Base-by-base conservation (phyloP, 2,113 vertebrate genomes). In the Strigops habroptila region DNA sequence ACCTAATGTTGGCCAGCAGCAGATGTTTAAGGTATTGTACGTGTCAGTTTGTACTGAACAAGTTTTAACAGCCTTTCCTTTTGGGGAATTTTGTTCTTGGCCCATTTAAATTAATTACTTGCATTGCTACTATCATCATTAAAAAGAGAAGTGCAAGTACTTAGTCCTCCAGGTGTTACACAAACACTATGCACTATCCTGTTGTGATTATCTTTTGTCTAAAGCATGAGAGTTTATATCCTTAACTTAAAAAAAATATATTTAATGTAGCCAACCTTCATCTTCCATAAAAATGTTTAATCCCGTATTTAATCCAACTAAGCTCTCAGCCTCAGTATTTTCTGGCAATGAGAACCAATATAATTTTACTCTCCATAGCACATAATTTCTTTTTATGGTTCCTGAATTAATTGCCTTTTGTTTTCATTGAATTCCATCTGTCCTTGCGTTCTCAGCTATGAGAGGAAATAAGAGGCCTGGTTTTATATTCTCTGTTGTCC, bases 321-420 rank as follows among this genome's bases (percentile, higher is more conserved):
- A 95, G n/a, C 18, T 86, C 49, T 89, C 49, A 69, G 52, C 70
- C 52, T 64, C 73, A 86, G 10, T 94, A 74, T 85, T 86, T 82
- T 75, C 69, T 81, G 81, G 44, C 53, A 82, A 22, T 37, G 59
- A 93, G 73, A 88, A 70, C 37, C 52, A 70, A 43, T 49, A 63
- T 48, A 28, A 48, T 88, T 93, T 92, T 86, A 76, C 93, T 78
- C 31, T 75, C 44, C 8, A 22, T 53, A 86, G 86, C 19, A 78
- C 28, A 31, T 64, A 3, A 82, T 86, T 94, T 84, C 13, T 88
- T 96, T 93, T 88, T 80, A 84, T 86, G 44, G 44, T 55, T 94
- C 76, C 69, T 81, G 86, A 90, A 94, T 94, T 77, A 86, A 90
- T 73, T 96, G 93, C 86, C 73, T 82, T 96, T 94, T 87, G 60